These are phyloP conservation scores for Torymus texanus DNA, from an alignment of 2,888 invertebrate species.

Conservation along the genomic window DNA sequence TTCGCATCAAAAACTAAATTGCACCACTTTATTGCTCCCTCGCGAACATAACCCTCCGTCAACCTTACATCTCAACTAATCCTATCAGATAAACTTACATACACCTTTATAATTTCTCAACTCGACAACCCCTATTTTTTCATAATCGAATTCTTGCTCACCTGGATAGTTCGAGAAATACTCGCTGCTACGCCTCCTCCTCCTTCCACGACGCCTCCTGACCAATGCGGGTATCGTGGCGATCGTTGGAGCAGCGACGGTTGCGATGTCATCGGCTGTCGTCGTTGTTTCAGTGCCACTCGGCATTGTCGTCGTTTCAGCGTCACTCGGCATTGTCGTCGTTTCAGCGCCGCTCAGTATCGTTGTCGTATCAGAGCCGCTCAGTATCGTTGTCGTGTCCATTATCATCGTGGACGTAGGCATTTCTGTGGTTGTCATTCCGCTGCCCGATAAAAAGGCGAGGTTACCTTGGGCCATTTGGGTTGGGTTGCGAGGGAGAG, in stretches of 20 bases:
- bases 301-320: background rate
- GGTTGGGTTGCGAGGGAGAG: background rate
- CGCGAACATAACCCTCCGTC: too few species aligned
- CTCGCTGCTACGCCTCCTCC: slow-evolving; percentile 43
- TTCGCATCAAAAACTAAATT: too few species aligned
- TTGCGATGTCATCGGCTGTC: slow-evolving; percentile 30
- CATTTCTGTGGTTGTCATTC: slow-evolving; percentile 44
- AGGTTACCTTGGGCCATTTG: background rate
- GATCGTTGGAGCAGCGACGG: slow-evolving; percentile 26
- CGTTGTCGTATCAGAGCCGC: slow-evolving; percentile 3
- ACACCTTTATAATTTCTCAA: background rate
- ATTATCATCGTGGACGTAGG: slow-evolving; percentile 18
- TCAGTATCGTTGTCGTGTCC: slow-evolving; percentile 17
- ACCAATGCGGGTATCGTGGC: background rate
- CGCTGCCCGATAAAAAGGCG: too few species aligned
- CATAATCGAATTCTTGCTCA: background rate
- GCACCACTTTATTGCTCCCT: too few species aligned
- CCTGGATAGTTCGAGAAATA: slow-evolving; percentile 53
- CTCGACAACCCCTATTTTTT: background rate
- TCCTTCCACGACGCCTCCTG: slow-evolving; percentile 13
- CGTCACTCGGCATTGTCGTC: background rate
- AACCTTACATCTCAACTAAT: too few species aligned
- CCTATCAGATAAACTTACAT: too few species aligned
- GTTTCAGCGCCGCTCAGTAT: background rate
- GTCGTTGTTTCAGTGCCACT: background rate